Evolutionary conservation across 1,140 invertebrate genomes (phyloP), one percentile per base, ranked within the genome.

Genomic region (Mactra quadrangularis): DNA sequence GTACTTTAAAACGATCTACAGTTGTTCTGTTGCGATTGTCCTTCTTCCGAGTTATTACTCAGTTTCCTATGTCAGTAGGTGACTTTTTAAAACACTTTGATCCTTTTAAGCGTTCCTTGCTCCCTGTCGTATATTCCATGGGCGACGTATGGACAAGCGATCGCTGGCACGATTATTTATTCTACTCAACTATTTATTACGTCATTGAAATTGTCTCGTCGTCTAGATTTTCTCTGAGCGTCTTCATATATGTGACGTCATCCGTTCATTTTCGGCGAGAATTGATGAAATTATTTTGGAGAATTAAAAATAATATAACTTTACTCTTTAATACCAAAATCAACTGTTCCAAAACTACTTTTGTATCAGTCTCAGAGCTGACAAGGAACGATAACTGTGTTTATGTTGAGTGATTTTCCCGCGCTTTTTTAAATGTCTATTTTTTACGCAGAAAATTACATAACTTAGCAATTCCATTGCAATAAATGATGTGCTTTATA

Each of bases 41-140:
- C 0, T 90, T 91, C 82, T 91, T 89, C 71, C 60, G 89, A 4
- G 89, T 91, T 55, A 77, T 90, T 35, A 90, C 88, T 22, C 85
- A 87, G 29, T 75, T 91, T 1, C 89, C 90, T 0, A 83, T 83
- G 33, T 89, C 89, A 15, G 79, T 90, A 19, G 75, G 89, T 25
- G 88, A 83, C 55, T 72, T 70, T 25, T 71, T 91, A 19, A 82
- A 90, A 35, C 59, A 74, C 22, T n/a, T 75, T 0, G 70, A 78
- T 22, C 70, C 87, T 17, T 81, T 81, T 71, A 60, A 60, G 15
- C 77, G 45, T 6, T 29, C 15, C 25, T 45, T 15, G 52, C 83
- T 70, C 77, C 86, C 7, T 22, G 76, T 2, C 15, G 31, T 22
- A 74, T 85, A 79, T 64, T 55, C 38, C 13, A 13, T 87, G 22